Conservation (phyloP, 2,888 invertebrate genomes). For the Archaeoteleia sp. region DNA sequence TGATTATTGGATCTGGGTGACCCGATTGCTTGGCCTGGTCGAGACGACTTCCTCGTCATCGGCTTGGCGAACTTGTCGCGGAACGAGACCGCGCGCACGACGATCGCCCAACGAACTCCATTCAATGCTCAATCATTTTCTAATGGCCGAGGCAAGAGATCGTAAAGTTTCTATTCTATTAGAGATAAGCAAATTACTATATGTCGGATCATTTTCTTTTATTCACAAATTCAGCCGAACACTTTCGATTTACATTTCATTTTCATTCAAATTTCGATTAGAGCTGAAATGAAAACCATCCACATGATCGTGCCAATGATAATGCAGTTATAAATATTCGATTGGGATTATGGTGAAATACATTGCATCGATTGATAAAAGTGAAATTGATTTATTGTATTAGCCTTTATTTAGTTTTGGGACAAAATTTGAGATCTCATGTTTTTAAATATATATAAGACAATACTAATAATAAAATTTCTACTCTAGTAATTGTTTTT, state of each 20-base stretch:
- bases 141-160: constrained; percentile 6
- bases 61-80: constrained; percentile 17
- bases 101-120: constrained; percentile 11
- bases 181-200: constrained; percentile 9
- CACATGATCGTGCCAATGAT: background rate
- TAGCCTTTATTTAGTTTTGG: too few species aligned
- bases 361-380: too few species aligned
- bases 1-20: constrained; percentile 73
- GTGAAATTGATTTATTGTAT: too few species aligned
- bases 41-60: constrained; percentile 48
- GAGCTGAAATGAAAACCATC: constrained; percentile 9
- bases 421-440: too few species aligned
- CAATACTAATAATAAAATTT: too few species aligned
- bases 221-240: constrained; percentile 1
- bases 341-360: too few species aligned
- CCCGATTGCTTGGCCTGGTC: constrained; percentile 67
- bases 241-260: constrained; percentile 38
- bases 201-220: background rate
- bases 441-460: too few species aligned
- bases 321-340: too few species aligned
- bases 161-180: constrained; percentile 13
- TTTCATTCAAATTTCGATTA: constrained; percentile 16
- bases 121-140: constrained; percentile 26
- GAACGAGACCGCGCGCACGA: constrained; percentile 16
- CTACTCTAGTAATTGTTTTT: too few species aligned